Conservation (phyloP, 1,140 invertebrate genomes). For the Diachasma alloeum region DNA sequence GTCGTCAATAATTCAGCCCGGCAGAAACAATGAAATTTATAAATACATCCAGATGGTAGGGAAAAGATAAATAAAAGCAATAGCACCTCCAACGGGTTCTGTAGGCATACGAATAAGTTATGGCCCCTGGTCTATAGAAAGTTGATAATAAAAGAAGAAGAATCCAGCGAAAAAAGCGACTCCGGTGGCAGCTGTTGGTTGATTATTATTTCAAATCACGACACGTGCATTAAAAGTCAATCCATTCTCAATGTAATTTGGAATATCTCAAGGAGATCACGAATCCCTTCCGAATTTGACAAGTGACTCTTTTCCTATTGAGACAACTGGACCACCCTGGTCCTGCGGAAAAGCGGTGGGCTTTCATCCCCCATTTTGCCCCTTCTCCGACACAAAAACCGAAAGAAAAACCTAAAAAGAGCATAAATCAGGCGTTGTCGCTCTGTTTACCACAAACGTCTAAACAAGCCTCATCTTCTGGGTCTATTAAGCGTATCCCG, state of each 20-base stretch:
- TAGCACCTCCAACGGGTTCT: too few species aligned
- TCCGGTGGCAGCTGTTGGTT: background rate
- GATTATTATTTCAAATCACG: background rate
- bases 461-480: conserved; percentile 55
- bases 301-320: conserved; percentile 12
- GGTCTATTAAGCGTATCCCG: conserved; percentile 59
- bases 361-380: conserved; percentile 50
- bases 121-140: too few species aligned
- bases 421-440: conserved; percentile 63
- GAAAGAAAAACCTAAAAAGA: conserved; percentile 18
- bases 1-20: too few species aligned
- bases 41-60: background rate
- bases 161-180: background rate
- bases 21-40: too few species aligned
- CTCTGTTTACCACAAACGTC: conserved; percentile 65
- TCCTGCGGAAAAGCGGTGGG: conserved; percentile 43
- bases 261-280: background rate
- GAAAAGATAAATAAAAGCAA: too few species aligned
- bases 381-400: background rate
- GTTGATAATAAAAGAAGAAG: background rate
- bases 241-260: background rate
- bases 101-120: too few species aligned
- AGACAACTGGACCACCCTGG: conserved; percentile 39
- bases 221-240: background rate
- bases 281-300: background rate